phyloP scores from a whole-genome alignment of 2,113 vertebrate genomes.

The Pseudorasbora parva region DNA sequence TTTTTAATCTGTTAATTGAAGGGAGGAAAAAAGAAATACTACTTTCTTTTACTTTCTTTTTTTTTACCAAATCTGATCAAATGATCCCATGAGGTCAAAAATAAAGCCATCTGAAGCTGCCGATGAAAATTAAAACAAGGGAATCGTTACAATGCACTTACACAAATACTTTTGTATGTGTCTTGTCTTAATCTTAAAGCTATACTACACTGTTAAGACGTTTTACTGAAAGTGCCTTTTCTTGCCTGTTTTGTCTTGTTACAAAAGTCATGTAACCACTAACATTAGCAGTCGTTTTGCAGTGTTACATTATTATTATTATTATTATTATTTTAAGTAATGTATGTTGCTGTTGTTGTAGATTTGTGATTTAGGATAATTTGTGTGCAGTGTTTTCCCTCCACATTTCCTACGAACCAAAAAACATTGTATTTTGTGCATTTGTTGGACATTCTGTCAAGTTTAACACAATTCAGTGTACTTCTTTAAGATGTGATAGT shows the following conservation, averaged over 20 bases:
- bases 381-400: constrained; percentile 30
- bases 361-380: constrained; percentile 16
- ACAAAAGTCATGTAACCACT: constrained; percentile 13
- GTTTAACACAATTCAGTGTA: not conserved
- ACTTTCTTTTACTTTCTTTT: too few relatives aligned
- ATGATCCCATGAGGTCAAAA: not conserved
- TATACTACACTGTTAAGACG: constrained; percentile 25
- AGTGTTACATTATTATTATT: not conserved
- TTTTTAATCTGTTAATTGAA: not conserved
- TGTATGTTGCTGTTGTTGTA: constrained; percentile 21
- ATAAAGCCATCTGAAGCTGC: constrained; percentile 29
- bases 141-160: constrained; percentile 37
- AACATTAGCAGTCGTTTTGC: not conserved
- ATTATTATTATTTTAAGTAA: not conserved
- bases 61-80: not conserved
- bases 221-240: constrained; percentile 49
- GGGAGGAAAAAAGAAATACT: not conserved
- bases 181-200: constrained; percentile 16
- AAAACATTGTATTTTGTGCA: not conserved
- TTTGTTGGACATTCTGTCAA: not conserved
- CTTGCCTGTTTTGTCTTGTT: constrained; percentile 8
- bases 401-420: not conserved
- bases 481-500: not conserved
- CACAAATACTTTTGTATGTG: constrained; percentile 20
- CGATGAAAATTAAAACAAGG: not conserved